Conservation (phyloP, 2,797 vertebrate genomes). For the Sebastes umbrosus region DNA sequence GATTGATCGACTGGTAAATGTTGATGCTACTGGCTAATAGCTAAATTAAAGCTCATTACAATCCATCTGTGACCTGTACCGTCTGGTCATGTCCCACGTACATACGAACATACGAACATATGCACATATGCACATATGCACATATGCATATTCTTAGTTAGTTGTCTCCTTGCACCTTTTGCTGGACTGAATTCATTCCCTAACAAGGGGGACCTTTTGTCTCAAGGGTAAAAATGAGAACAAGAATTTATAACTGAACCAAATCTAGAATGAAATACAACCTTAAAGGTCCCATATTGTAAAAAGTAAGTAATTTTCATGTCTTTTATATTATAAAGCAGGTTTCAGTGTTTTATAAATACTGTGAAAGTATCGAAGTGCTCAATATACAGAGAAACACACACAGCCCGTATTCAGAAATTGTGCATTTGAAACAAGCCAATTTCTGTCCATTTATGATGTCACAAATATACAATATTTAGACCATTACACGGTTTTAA, state of each 20-base stretch:
- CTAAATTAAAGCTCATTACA: slow-evolving; percentile 11
- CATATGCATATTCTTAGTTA: background rate
- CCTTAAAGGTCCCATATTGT: too few species aligned
- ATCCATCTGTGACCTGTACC: background rate
- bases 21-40: slow-evolving; percentile 38
- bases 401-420: too few species aligned
- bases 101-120: background rate
- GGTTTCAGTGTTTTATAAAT: too few species aligned
- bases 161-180: background rate
- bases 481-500: too few species aligned
- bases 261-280: background rate
- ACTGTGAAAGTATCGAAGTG: too few species aligned
- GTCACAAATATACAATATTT: too few species aligned
- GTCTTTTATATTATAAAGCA: too few species aligned
- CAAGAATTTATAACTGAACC: background rate
- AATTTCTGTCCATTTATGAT: fast-evolving
- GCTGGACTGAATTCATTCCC: background rate
- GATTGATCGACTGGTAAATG: slow-evolving; percentile 45
- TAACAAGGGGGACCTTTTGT: background rate
- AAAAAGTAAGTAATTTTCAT: too few species aligned
- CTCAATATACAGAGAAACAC: too few species aligned
- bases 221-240: background rate
- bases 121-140: too few species aligned
- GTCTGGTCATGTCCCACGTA: background rate
- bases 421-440: too few species aligned